A percentile compares a stretch with the other conserved stretches of the same genome.
phyloP scores from a whole-genome alignment of 2,888 invertebrate species.

The Acanthoscelides obtectus region DNA sequence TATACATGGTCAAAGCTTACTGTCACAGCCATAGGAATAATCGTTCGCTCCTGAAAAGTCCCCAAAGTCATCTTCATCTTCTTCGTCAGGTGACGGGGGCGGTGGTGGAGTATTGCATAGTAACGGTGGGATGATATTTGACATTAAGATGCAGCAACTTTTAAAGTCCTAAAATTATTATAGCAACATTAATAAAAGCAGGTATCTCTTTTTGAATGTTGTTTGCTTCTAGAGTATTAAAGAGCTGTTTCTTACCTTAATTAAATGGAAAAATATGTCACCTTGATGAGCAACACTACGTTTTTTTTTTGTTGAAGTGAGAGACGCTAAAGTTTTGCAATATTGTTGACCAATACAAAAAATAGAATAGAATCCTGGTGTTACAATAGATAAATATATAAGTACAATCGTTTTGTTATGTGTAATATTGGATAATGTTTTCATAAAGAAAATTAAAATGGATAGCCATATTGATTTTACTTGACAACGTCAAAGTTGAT shows the following conservation, averaged over 20 bases:
- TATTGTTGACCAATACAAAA: neutral
- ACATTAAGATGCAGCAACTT: slow-evolving; percentile 36
- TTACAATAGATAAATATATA: neutral
- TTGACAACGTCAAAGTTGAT: slow-evolving; percentile 12
- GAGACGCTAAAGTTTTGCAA: neutral
- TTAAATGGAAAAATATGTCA: neutral
- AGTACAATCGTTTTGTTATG: neutral
- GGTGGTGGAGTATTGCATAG: slow-evolving; percentile 56
- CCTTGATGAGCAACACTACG: neutral
- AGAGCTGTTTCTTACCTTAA: neutral
- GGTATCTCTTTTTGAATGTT: neutral
- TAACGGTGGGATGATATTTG: slow-evolving; percentile 54
- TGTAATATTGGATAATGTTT: slow-evolving; percentile 11
- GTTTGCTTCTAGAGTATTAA: neutral
- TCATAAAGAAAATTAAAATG: slow-evolving; percentile 12
- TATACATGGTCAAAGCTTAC: slow-evolving; percentile 23
- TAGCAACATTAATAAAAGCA: neutral
- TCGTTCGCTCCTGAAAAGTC: slow-evolving; percentile 53
- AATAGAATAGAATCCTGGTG: neutral
- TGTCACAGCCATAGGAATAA: slow-evolving; percentile 40
- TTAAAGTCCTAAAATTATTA: neutral
- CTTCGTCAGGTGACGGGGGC: slow-evolving; percentile 52
- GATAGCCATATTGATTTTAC: slow-evolving; percentile 17
- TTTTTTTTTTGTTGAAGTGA: neutral
- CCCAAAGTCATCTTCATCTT: slow-evolving; percentile 56